Percentiles rank a stretch among this genome's conserved stretches.
Conservation (phyloP, 2,797 vertebrate species). For the Valencia hispanica region DNA sequence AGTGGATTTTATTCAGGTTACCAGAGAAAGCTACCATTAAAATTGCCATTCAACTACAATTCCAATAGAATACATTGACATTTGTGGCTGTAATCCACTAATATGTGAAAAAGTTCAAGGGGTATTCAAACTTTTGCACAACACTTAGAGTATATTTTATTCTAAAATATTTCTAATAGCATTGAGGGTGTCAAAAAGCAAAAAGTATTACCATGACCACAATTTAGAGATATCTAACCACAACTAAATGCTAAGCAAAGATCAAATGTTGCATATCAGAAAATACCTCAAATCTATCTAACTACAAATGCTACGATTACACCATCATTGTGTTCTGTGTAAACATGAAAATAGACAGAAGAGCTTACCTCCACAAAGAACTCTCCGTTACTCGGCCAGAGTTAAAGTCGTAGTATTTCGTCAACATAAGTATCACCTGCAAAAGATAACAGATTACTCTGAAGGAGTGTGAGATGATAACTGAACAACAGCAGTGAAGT, state of each 20-base stretch:
- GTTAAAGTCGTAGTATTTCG: conserved; percentile 95
- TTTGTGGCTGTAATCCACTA: background rate
- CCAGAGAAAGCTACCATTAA: background rate
- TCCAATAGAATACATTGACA: background rate
- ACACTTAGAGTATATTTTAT: background rate
- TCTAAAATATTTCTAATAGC: background rate
- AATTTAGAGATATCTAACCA: background rate
- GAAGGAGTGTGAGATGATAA: conserved; percentile 10
- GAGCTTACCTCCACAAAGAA: conserved; percentile 92
- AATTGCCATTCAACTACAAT: background rate
- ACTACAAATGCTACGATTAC: background rate
- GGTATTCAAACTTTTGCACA: background rate
- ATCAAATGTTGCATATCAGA: background rate
- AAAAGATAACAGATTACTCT: conserved; percentile 61
- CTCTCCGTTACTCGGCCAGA: conserved; percentile 94
- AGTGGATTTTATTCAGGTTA: background rate
- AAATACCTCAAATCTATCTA: background rate
- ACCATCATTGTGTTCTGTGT: background rate
- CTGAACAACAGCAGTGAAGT: conserved; percentile 25
- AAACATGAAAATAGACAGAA: conserved; percentile 6
- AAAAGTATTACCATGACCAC: background rate
- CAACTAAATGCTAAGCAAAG: background rate
- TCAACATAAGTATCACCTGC: conserved; percentile 97
- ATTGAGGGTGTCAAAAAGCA: background rate
- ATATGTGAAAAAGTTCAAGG: background rate